Evolutionary conservation across 1,140 invertebrate genomes (phyloP).

Genomic region (Reticulitermes speratus): DNA sequence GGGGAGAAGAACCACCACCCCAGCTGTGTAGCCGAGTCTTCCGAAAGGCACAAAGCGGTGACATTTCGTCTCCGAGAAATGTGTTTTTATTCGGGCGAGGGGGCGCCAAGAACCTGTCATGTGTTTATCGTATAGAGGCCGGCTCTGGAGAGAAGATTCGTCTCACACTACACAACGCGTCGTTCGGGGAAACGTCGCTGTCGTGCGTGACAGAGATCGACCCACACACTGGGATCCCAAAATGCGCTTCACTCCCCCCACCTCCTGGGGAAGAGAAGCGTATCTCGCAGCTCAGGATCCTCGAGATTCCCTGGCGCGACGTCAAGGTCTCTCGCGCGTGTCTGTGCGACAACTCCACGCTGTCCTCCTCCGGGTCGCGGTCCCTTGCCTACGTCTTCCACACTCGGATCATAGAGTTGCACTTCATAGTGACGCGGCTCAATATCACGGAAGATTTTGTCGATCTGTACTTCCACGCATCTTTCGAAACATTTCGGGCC

Average conservation of each 20-base stretch:
- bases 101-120: constrained; percentile 69
- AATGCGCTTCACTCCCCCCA: constrained; percentile 55
- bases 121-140: constrained; percentile 71
- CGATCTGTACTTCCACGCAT: constrained; percentile 65
- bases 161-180: constrained; percentile 68
- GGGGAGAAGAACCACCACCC: constrained; percentile 29
- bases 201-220: constrained; percentile 67
- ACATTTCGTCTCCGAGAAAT: constrained; percentile 67
- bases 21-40: constrained; percentile 56
- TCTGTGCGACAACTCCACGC: constrained; percentile 67
- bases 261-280: constrained; percentile 43
- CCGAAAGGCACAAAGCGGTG: constrained; percentile 56
- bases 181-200: constrained; percentile 60
- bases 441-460: constrained; percentile 69
- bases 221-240: constrained; percentile 63
- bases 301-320: constrained; percentile 65
- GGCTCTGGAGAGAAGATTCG: constrained; percentile 56
- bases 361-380: constrained; percentile 48
- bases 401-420: constrained; percentile 60
- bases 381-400: constrained; percentile 63
- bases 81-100: constrained; percentile 76
- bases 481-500: constrained; percentile 63
- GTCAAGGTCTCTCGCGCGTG: constrained; percentile 62
- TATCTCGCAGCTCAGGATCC: constrained; percentile 56
- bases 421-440: constrained; percentile 62